phyloP scores from a whole-genome alignment of 2,113 vertebrate species.

The Eonycteris spelaea region DNA sequence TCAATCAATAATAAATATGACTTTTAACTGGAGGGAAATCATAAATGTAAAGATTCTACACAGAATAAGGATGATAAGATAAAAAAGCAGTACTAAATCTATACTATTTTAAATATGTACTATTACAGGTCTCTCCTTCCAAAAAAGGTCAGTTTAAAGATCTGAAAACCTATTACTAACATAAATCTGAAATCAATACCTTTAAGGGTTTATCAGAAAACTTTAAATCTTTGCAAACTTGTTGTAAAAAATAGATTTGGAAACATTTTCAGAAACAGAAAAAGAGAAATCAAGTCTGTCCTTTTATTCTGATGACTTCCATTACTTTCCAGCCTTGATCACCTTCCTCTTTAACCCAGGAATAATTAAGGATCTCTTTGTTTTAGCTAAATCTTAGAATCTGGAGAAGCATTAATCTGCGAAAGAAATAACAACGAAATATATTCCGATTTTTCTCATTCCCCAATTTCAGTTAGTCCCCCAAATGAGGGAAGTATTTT shows the following conservation, averaged over 20 bases:
- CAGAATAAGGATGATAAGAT: background rate
- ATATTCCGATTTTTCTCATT: background rate
- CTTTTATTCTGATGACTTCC: background rate
- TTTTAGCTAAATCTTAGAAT: background rate
- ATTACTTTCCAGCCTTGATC: background rate
- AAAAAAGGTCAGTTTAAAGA: conserved; percentile 30
- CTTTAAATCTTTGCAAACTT: background rate
- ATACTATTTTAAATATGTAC: background rate
- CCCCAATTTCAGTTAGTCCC: background rate
- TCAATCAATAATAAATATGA: background rate
- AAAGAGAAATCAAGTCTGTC: background rate
- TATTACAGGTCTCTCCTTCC: background rate
- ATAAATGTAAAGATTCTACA: background rate
- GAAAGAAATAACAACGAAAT: background rate
- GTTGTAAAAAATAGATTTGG: background rate
- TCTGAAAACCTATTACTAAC: background rate
- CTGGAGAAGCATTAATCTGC: background rate
- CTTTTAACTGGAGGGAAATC: background rate
- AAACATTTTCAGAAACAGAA: conserved; percentile 12
- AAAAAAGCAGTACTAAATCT: background rate
- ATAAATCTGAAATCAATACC: background rate
- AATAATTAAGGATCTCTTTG: background rate
- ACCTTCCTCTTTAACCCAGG: background rate
- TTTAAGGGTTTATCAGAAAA: background rate
- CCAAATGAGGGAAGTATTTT: background rate